Percentiles rank a stretch among this genome's conserved stretches.
These are phyloP conservation scores for Gorsachius goisagi DNA, from an alignment of 2,113 vertebrate species.

Conservation along the genomic window DNA sequence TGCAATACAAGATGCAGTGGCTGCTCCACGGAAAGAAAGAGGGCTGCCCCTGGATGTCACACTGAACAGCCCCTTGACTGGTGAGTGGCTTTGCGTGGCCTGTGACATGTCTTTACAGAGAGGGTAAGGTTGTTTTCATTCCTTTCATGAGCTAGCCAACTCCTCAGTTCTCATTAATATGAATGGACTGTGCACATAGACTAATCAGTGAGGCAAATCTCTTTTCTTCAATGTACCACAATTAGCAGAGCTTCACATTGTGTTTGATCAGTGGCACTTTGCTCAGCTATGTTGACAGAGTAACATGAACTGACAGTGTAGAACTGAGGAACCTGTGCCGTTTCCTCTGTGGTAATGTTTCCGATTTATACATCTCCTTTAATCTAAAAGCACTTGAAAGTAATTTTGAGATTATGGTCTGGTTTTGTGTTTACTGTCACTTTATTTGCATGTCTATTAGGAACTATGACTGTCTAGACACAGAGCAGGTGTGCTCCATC, in stretches of 20 bases:
- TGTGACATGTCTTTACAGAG: conserved; percentile 79
- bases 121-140: conserved; percentile 70
- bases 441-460: background rate
- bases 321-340: background rate
- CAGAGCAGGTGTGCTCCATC: background rate
- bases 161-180: background rate
- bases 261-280: background rate
- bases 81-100: conserved; percentile 78
- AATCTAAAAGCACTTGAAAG: background rate
- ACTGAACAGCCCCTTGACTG: conserved; percentile 79
- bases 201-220: background rate
- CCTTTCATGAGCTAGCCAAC: background rate
- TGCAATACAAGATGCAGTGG: conserved; percentile 80
- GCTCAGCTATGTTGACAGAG: background rate
- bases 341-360: background rate
- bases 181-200: background rate
- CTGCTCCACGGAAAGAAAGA: conserved; percentile 69
- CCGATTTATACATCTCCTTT: background rate
- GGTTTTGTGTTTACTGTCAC: background rate
- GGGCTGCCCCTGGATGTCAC: conserved; percentile 68
- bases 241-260: background rate
- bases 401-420: background rate
- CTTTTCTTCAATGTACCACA: background rate
- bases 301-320: background rate
- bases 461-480: background rate